These are phyloP conservation scores for Nebria brevicollis DNA, from an alignment of 2,888 invertebrate genomes.

Conservation along the genomic window DNA sequence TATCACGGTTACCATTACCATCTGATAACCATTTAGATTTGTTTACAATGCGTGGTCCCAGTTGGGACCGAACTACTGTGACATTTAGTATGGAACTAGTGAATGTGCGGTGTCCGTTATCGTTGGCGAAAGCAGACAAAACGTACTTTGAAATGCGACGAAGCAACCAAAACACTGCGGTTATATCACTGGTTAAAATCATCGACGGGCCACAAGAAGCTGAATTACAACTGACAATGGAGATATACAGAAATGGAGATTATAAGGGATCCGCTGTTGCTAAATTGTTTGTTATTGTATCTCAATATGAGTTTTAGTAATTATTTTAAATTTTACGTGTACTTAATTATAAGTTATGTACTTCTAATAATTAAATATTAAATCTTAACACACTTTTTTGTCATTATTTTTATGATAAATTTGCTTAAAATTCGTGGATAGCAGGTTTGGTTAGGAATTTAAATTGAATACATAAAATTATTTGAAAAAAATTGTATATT, in stretches of 20 bases:
- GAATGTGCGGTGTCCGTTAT: constrained; percentile 73
- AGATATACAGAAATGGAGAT: constrained; percentile 76
- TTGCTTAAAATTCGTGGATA: neutral
- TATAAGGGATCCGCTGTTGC: constrained; percentile 87
- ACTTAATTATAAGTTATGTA: neutral
- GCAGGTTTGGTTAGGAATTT: neutral
- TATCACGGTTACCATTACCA: constrained; percentile 82
- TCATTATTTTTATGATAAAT: neutral
- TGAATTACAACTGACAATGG: constrained; percentile 87
- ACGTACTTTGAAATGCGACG: constrained; percentile 61
- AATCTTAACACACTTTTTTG: neutral
- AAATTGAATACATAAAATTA: neutral
- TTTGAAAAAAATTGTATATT: neutral
- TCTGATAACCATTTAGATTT: constrained; percentile 73
- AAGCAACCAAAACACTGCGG: constrained; percentile 72
- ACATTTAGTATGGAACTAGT: constrained; percentile 79
- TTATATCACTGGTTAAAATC: constrained; percentile 77
- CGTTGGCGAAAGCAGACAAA: constrained; percentile 60
- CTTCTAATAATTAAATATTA: neutral
- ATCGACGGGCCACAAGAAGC: constrained; percentile 92
- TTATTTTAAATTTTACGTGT: neutral
- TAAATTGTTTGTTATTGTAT: constrained; percentile 85
- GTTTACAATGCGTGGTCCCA: constrained; percentile 89
- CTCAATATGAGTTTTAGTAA: constrained; percentile 80
- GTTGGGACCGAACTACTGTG: constrained; percentile 74